Percentiles rank a stretch among this genome's conserved stretches.
Evolutionary conservation across 2,888 invertebrate genomes (phyloP).

Genomic region (Incurvaria masculella): DNA sequence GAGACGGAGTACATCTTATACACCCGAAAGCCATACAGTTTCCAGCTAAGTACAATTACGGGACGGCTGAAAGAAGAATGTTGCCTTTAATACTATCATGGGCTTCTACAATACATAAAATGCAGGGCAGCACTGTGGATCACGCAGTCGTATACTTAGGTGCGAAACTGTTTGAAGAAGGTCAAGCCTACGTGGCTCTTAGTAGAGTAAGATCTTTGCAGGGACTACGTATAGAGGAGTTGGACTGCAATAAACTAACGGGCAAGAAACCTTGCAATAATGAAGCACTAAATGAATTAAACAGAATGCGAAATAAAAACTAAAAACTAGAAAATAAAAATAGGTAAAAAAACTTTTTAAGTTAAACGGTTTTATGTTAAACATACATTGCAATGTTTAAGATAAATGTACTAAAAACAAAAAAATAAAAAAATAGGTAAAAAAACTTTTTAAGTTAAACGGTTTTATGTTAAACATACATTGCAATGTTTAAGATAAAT

Average conservation of each 20-base stretch:
- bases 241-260: conserved; percentile 16
- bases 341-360: neutral
- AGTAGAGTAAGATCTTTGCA: conserved; percentile 13
- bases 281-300: conserved; percentile 11
- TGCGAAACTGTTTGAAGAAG: conserved; percentile 10
- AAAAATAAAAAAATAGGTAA: too few species aligned
- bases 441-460: too few species aligned
- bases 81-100: conserved; percentile 17
- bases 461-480: too few species aligned
- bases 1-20: conserved; percentile 15
- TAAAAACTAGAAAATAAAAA: neutral
- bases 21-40: conserved; percentile 16
- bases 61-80: conserved; percentile 17
- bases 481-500: too few species aligned
- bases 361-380: neutral
- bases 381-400: too few species aligned
- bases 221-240: conserved; percentile 18
- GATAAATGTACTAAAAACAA: neutral
- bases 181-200: too few species aligned
- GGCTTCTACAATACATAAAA: conserved; percentile 18
- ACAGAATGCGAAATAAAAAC: conserved; percentile 4
- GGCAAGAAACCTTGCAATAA: conserved; percentile 12
- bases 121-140: conserved; percentile 16
- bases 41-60: conserved; percentile 16
- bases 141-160: conserved; percentile 14